Evolutionary conservation across 1,140 invertebrate species (phyloP).

Genomic region (Drosophila kanapiae): DNA sequence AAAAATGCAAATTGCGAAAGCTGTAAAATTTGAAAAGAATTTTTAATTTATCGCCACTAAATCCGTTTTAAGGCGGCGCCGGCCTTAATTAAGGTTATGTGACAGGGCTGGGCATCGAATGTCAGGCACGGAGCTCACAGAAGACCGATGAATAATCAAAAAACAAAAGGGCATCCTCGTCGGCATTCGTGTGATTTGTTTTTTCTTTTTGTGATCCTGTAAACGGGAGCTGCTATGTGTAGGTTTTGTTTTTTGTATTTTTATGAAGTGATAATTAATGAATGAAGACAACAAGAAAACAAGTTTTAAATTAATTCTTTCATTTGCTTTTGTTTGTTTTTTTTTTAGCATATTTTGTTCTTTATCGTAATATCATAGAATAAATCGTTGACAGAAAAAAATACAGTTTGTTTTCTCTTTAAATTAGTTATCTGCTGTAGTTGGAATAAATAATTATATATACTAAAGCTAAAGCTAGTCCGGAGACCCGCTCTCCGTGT

Average conservation of each 20-base stretch:
- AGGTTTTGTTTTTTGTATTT: neutral
- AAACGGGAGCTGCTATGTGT: neutral
- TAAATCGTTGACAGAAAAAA: constrained; percentile 56
- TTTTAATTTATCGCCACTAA: constrained; percentile 58
- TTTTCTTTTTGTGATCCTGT: neutral
- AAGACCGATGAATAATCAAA: neutral
- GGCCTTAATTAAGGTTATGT: constrained; percentile 23
- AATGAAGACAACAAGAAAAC: constrained; percentile 8
- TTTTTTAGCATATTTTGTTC: constrained; percentile 29
- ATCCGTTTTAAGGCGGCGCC: constrained; percentile 5
- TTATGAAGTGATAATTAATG: neutral
- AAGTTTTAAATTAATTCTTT: constrained; percentile 21
- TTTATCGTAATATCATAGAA: constrained; percentile 47
- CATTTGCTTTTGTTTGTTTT: constrained; percentile 37
- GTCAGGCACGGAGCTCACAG: neutral
- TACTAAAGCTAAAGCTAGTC: constrained; percentile 69
- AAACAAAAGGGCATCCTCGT: neutral
- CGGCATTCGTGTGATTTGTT: neutral
- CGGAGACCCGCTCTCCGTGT: constrained; percentile 21
- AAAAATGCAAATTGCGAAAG: constrained; percentile 46
- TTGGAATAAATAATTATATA: constrained; percentile 53
- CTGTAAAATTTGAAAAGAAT: constrained; percentile 27
- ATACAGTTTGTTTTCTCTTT: constrained; percentile 58
- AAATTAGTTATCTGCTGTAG: constrained; percentile 40
- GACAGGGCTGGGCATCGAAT: neutral